phyloP scores from a whole-genome alignment of 2,113 vertebrate species.

The Psettodes erumei region DNA sequence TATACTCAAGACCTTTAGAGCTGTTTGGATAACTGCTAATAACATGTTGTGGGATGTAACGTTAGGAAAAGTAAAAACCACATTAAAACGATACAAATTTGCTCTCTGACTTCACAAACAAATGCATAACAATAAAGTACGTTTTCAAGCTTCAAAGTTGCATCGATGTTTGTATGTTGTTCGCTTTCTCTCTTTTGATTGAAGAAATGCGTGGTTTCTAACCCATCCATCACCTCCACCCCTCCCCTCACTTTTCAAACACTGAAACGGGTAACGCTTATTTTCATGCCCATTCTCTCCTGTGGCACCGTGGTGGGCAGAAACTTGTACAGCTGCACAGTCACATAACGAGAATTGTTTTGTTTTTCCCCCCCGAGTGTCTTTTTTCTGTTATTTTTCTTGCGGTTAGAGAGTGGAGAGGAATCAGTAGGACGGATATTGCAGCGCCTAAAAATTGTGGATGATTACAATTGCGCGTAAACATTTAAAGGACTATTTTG shows the following conservation, averaged over 20 bases:
- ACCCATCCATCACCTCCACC: constrained; percentile 69
- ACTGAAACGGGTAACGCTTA: constrained; percentile 49
- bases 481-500: constrained; percentile 51
- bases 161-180: constrained; percentile 53
- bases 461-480: constrained; percentile 62
- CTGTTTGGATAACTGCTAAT: constrained; percentile 45
- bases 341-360: background rate
- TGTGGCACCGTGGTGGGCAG: constrained; percentile 51
- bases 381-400: constrained; percentile 16
- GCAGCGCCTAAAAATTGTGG: constrained; percentile 72
- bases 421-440: constrained; percentile 31
- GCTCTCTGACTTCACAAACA: constrained; percentile 6
- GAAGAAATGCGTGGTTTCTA: constrained; percentile 57
- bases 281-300: constrained; percentile 69
- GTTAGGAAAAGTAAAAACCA: constrained; percentile 13
- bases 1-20: constrained; percentile 65
- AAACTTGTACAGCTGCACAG: constrained; percentile 50
- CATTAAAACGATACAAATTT: background rate
- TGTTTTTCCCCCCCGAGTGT: background rate
- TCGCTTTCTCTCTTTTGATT: constrained; percentile 64
- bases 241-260: constrained; percentile 66
- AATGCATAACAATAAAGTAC: constrained; percentile 8
- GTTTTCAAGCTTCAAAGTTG: constrained; percentile 46
- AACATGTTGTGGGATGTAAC: constrained; percentile 33
- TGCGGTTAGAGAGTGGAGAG: constrained; percentile 31